Evolutionary conservation across 1,140 invertebrate species (phyloP), one percentile per base, ranked within the genome.

Genomic region (Pteromalus puparum): DNA sequence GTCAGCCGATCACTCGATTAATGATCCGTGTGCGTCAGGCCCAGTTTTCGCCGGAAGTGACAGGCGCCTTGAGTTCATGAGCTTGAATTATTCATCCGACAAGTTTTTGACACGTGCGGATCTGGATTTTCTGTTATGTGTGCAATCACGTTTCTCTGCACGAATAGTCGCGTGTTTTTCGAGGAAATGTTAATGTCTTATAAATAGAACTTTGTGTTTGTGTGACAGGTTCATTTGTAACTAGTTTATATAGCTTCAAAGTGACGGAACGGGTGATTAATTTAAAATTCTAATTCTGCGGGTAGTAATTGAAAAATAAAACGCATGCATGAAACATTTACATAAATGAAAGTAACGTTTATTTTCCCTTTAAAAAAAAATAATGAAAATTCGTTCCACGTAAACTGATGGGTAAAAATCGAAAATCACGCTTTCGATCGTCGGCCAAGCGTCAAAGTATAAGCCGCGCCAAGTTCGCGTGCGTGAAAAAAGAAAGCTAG

Each of bases 31-130:
- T 42, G 38, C 53, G 21, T 61, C 21, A n/a, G 21, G 21, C 53
- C 7, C 21, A n/a, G 21, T 61, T 21, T 61, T 21, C 53, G 1
- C 15, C 5, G 21, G 53, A 61, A 61, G 15, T 61, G 53, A 61
- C 53, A 61, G 53, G 18, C 21, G 53, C 53, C 53, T 61, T 21
- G 53, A 61, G 53, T n/a, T 21, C 21, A 61, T 6, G 18, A 3
- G 18, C 7, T 21, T 70, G 24, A 70, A 70, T 70, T 70, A 70
- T 70, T 70, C 68, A 70, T 70, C 28, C 68, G 15, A 28, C 24
- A 70, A 70, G 26, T 70, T 70, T 70, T 70, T 61, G 24, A 70
- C 68, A 70, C 68, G 28, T 30, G 28, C 68, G 28, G 26, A 30
- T 70, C 10, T 28, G 12, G 0, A 70, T 70, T 70, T 70, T 28